phyloP scores from a whole-genome alignment of 2,113 vertebrate species.

The Arizona elegans region DNA sequence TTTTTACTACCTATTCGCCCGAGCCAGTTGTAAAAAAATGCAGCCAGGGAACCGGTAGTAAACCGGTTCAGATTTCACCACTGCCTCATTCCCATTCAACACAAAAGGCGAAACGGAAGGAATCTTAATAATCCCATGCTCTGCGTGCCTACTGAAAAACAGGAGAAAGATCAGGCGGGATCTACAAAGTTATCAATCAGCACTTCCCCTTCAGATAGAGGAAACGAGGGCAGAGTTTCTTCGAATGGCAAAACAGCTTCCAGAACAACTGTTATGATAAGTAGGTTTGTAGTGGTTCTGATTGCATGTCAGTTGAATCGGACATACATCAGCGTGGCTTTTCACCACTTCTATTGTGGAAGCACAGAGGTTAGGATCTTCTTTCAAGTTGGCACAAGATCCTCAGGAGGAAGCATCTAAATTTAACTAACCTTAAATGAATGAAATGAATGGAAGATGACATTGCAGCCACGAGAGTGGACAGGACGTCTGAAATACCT shows the following conservation, averaged over 20 bases:
- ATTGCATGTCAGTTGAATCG: background rate
- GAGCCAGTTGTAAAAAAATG: too few species aligned
- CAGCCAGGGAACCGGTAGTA: too few species aligned
- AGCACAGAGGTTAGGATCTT: background rate
- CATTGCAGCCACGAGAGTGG: background rate
- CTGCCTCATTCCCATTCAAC: background rate
- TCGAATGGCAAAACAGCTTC: background rate
- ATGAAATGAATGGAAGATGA: background rate
- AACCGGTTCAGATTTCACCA: too few species aligned
- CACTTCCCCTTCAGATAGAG: background rate
- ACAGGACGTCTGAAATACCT: background rate
- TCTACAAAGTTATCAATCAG: background rate
- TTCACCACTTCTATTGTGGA: background rate
- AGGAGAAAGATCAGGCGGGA: background rate
- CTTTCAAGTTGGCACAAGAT: background rate
- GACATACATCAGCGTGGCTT: background rate
- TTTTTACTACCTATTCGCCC: too few species aligned
- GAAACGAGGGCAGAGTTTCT: background rate
- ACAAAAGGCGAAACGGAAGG: background rate
- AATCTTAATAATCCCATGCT: background rate
- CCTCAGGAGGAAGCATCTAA: background rate
- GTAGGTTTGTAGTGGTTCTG: background rate
- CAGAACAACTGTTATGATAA: background rate
- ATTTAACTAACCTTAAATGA: background rate
- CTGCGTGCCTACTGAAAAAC: background rate